Conservation (phyloP, 2,888 invertebrate genomes). For the Rhagophthalmus giganteus region DNA sequence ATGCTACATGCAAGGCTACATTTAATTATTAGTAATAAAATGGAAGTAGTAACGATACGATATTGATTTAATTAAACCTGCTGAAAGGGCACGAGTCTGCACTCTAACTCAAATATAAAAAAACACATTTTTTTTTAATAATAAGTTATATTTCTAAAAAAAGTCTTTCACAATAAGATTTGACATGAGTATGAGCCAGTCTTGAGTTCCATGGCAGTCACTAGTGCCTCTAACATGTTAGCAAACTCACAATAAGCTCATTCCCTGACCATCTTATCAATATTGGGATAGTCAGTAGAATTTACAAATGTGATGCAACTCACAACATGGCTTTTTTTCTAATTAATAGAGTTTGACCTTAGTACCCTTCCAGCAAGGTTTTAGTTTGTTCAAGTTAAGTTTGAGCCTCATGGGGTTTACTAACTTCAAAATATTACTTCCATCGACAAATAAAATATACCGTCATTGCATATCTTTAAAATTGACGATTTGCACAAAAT, state of each 20-base stretch:
- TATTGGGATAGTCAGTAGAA: slow-evolving; percentile 25
- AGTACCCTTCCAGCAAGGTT: slow-evolving; percentile 54
- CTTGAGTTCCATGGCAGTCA: slow-evolving; percentile 46
- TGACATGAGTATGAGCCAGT: slow-evolving; percentile 53
- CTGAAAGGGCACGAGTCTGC: slow-evolving; percentile 53
- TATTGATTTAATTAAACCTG: slow-evolving; percentile 34
- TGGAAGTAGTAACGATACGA: slow-evolving; percentile 8
- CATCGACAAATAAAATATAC: slow-evolving; percentile 14
- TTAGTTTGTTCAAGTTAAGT: slow-evolving; percentile 33
- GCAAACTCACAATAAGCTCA: slow-evolving; percentile 46
- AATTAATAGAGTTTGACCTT: slow-evolving; percentile 40
- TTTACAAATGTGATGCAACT: slow-evolving; percentile 39
- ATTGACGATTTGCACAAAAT: slow-evolving; percentile 3
- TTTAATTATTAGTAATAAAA: slow-evolving; percentile 9
- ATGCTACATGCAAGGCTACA: slow-evolving; percentile 40
- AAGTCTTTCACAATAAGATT: slow-evolving; percentile 55
- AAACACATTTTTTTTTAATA: slow-evolving; percentile 45
- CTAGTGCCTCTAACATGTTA: slow-evolving; percentile 45
- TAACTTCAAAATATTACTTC: slow-evolving; percentile 24
- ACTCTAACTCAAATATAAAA: slow-evolving; percentile 37
- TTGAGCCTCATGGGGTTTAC: slow-evolving; percentile 32
- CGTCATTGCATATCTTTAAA: slow-evolving; percentile 1
- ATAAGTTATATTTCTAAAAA: slow-evolving; percentile 55
- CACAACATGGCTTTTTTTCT: slow-evolving; percentile 34
- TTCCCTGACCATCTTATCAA: slow-evolving; percentile 11